Conservation (phyloP, 1,140 invertebrate species). For the Cyphomyrmex costatus region DNA sequence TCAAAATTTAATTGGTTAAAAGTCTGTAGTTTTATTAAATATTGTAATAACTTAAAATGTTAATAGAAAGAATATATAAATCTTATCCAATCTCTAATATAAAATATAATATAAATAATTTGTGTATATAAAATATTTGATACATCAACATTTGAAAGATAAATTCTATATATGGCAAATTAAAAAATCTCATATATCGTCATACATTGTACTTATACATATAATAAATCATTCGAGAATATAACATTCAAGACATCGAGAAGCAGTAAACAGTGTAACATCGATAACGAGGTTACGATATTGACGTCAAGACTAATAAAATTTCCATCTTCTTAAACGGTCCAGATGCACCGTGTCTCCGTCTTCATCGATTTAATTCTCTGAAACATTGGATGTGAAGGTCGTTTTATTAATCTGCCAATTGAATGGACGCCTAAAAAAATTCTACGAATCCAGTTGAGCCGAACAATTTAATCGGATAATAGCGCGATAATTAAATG, state of each 20-base stretch:
- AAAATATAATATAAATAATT: background rate
- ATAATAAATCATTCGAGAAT: constrained; percentile 18
- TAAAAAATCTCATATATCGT: background rate
- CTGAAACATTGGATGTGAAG: constrained; percentile 69
- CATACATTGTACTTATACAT: background rate
- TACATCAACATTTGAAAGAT: background rate
- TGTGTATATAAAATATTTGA: background rate
- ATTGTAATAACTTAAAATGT: constrained; percentile 13
- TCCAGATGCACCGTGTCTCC: constrained; percentile 71
- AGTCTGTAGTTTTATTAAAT: background rate
- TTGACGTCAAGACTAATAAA: constrained; percentile 81
- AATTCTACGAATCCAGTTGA: constrained; percentile 25
- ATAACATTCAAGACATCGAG: constrained; percentile 37
- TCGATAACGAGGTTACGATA: constrained; percentile 73
- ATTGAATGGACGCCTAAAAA: constrained; percentile 14
- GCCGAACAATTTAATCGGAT: constrained; percentile 62
- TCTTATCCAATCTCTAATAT: background rate
- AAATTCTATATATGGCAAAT: background rate
- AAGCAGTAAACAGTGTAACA: constrained; percentile 53
- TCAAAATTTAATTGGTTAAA: background rate
- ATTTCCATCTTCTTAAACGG: constrained; percentile 76
- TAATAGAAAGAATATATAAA: background rate
- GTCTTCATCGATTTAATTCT: constrained; percentile 59
- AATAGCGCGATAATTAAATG: constrained; percentile 62
- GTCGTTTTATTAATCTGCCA: constrained; percentile 74